Conservation (phyloP, 35 echinoderm and acorn worm species). For the Acanthaster planci region DNA sequence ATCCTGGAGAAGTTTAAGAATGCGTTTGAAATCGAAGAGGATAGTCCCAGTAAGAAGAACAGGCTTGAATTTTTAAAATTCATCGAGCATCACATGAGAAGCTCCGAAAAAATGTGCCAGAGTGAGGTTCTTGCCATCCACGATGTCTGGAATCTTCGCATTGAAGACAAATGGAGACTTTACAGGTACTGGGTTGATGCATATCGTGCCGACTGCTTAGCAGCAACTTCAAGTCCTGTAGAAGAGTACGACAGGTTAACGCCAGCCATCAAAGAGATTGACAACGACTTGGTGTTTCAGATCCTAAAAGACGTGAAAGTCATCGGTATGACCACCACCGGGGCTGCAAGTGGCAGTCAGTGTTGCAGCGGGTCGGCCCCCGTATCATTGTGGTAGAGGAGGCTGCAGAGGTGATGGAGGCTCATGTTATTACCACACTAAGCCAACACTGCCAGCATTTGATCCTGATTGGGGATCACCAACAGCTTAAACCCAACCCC, state of each 20-base stretch:
- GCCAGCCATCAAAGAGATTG: background rate
- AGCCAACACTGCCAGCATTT: slow-evolving; percentile 60
- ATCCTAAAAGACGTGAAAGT: slow-evolving; percentile 22
- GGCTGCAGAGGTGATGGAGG: slow-evolving; percentile 76
- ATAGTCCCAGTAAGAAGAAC: background rate
- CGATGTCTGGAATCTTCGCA: slow-evolving; percentile 20
- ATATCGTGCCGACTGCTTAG: background rate
- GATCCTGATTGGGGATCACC: slow-evolving; percentile 81
- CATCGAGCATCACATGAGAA: background rate
- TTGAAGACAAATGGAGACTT: slow-evolving; percentile 26
- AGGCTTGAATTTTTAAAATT: background rate
- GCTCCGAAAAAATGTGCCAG: slow-evolving; percentile 31
- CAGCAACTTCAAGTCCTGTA: background rate
- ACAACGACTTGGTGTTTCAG: background rate
- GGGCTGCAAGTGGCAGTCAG: slow-evolving; percentile 45
- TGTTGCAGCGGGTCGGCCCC: slow-evolving; percentile 46
- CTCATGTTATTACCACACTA: slow-evolving; percentile 67
- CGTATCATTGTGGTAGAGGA: slow-evolving; percentile 72
- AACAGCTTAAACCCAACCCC: slow-evolving; percentile 60
- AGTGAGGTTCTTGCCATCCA: slow-evolving; percentile 8
- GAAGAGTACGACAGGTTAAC: slow-evolving; percentile 6
- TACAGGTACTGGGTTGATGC: slow-evolving; percentile 44
- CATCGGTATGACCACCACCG: slow-evolving; percentile 75
- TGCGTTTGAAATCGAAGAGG: background rate
- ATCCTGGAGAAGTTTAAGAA: background rate